Evolutionary conservation across 2,113 vertebrate species (phyloP), one percentile per base, ranked within the genome.

Genomic region (Notechis scutatus): DNA sequence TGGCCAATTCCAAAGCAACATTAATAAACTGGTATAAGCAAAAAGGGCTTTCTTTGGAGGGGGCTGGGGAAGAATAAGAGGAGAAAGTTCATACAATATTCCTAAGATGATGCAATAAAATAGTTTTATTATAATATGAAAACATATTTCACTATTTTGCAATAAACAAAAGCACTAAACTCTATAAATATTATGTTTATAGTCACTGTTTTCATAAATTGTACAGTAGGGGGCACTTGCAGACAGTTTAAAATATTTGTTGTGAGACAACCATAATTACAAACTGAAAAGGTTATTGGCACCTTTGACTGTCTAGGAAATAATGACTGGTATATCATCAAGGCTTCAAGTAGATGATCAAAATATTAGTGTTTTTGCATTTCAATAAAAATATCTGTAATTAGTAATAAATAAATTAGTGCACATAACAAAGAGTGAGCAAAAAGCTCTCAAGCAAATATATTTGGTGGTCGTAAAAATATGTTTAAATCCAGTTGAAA

Each of bases 181-280:
- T 29, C 5, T 45, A 69, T 24, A 54, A 45, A 26, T 26, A 23
- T 69, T 87, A n/a, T 47, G 34, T 85, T 23, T 45, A 59, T 52
- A 61, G 18, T 26, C 52, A n/a, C 14, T 85, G 2, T 12, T 57
- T 91, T 89, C 42, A 59, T 42, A 85, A 15, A 12, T 24, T 89
- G 12, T 59, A 92, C 86, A 91, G 90, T 45, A 93, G 93, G 54
- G 85, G 93, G 90, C 42, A 56, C 90, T 89, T 85, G 88, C 34
- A 92, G 87, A 89, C 87, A 92, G 85, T 26, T 69, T 21, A 91
- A 91, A 91, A 81, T 57, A 88, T 56, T 26, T 91, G 34, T 9
- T 9, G 9, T 45, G 18, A 29, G 1, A 52, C 34, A 18, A 45
- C 14, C 34, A n/a, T 88, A 39, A 34, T 29, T 47, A 91, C 14